A percentile compares a stretch with the other conserved stretches of the same genome.
phyloP scores from a whole-genome alignment of 2,113 vertebrate species.

The Cyprinodon variegatus region DNA sequence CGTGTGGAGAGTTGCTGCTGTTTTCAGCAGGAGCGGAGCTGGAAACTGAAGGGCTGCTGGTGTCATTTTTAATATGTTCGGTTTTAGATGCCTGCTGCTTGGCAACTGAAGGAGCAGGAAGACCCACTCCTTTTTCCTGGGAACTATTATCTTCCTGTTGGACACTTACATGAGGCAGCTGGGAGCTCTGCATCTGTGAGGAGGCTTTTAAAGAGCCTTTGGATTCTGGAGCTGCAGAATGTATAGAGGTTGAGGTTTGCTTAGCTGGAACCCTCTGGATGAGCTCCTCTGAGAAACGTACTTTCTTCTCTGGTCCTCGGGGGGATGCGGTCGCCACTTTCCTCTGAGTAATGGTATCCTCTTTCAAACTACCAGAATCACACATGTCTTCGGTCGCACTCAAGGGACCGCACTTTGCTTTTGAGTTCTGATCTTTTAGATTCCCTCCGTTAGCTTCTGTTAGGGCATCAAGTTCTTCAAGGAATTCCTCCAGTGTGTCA shows the following conservation, averaged over 20 bases:
- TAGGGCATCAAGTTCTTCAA: constrained; percentile 78
- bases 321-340: constrained; percentile 30
- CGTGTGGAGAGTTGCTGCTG: constrained; percentile 33
- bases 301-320: constrained; percentile 72
- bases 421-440: constrained; percentile 41
- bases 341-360: constrained; percentile 21
- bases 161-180: constrained; percentile 23
- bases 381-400: constrained; percentile 22
- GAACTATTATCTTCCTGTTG: constrained; percentile 23
- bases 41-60: constrained; percentile 6
- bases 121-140: constrained; percentile 48
- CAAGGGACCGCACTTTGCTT: constrained; percentile 31
- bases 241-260: constrained; percentile 28
- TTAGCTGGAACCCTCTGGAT: constrained; percentile 40
- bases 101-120: constrained; percentile 6
- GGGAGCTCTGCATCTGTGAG: constrained; percentile 22
- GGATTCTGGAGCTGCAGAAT: constrained; percentile 42
- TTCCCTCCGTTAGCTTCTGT: constrained; percentile 62
- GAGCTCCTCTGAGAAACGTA: constrained; percentile 76
- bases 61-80: constrained; percentile 50
- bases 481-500: constrained; percentile 76
- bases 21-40: constrained; percentile 37
- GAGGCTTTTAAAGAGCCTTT: constrained; percentile 50
- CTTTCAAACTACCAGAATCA: constrained; percentile 15
- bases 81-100: constrained; percentile 38